A percentile compares a stretch with the other conserved stretches of the same genome.
Conservation (phyloP, 2,888 invertebrate genomes). For the Mythimna lalbum region DNA sequence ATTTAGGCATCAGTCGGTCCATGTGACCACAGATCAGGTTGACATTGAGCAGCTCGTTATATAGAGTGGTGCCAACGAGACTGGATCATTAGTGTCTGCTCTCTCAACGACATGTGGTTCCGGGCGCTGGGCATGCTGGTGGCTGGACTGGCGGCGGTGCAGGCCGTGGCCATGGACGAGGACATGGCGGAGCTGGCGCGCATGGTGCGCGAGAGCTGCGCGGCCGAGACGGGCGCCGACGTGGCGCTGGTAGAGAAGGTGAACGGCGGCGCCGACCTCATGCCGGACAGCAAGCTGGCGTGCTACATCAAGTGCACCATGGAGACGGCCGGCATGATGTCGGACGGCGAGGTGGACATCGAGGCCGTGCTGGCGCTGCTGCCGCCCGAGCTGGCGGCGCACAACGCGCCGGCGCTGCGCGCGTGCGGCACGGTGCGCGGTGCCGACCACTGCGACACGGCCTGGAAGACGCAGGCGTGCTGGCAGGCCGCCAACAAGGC, state of each 20-base stretch:
- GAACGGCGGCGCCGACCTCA: slow-evolving; percentile 79
- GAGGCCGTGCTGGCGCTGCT: slow-evolving; percentile 82
- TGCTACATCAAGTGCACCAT: slow-evolving; percentile 87
- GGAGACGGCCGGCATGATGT: slow-evolving; percentile 86
- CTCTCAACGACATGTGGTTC: slow-evolving; percentile 19
- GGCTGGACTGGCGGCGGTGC: slow-evolving; percentile 26
- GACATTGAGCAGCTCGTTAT: slow-evolving; percentile 70
- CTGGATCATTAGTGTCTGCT: slow-evolving; percentile 21
- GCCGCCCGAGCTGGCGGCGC: slow-evolving; percentile 75
- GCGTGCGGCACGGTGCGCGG: slow-evolving; percentile 80
- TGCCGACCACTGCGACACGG: slow-evolving; percentile 84
- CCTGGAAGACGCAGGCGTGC: slow-evolving; percentile 83
- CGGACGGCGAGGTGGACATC: slow-evolving; percentile 81
- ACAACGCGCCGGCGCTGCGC: slow-evolving; percentile 72
- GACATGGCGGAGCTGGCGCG: slow-evolving; percentile 84
- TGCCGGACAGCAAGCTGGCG: slow-evolving; percentile 78
- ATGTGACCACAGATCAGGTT: slow-evolving; percentile 58
- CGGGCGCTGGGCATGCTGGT: slow-evolving; percentile 39
- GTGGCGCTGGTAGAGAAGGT: slow-evolving; percentile 75
- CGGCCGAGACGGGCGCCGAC: slow-evolving; percentile 80
- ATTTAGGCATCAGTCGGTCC: slow-evolving; percentile 67
- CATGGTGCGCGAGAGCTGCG: slow-evolving; percentile 83
- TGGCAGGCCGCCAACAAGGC: slow-evolving; percentile 82
- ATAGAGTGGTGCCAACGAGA: slow-evolving; percentile 51
- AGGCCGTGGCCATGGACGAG: slow-evolving; percentile 71